Conservation (phyloP, 2,113 vertebrate species). For the Colius striatus region DNA sequence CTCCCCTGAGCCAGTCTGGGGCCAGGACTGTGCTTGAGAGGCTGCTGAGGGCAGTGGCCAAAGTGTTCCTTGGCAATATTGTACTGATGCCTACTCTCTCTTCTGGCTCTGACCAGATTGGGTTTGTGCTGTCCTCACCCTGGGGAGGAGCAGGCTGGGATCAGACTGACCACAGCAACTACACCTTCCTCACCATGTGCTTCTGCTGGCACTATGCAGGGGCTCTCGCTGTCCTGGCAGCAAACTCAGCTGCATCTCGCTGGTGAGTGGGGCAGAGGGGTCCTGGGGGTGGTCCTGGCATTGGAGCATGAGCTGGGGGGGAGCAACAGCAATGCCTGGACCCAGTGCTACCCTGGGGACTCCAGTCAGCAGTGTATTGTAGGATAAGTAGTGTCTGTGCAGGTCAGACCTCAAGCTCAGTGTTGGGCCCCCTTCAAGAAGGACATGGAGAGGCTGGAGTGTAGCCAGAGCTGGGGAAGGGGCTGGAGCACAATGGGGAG, state of each 20-base stretch:
- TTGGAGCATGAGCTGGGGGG: rapidly evolving
- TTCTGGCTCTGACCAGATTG: slow-evolving; percentile 75
- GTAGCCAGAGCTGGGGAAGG: too few relatives aligned
- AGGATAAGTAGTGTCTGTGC: rapidly evolving
- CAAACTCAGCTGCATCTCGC: slow-evolving; percentile 67
- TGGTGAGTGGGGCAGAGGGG: slow-evolving; percentile 73
- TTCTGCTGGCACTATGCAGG: slow-evolving; percentile 88
- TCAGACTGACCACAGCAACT: slow-evolving; percentile 62
- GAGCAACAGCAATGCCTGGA: neutral
- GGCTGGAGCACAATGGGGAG: too few relatives aligned
- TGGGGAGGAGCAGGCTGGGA: slow-evolving; percentile 81
- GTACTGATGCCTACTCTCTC: neutral
- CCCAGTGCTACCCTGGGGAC: rapidly evolving
- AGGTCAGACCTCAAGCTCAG: too few relatives aligned
- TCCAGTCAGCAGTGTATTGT: rapidly evolving
- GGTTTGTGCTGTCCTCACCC: slow-evolving; percentile 84
- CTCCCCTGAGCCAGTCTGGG: neutral
- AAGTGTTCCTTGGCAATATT: neutral
- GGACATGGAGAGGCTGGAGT: too few relatives aligned
- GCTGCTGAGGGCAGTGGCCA: neutral
- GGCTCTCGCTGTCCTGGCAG: slow-evolving; percentile 64
- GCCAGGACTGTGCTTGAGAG: rapidly evolving
- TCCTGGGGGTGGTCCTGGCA: neutral
- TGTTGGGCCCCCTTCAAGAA: too few relatives aligned
- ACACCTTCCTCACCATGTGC: slow-evolving; percentile 87